Conservation (phyloP, 2,888 invertebrate species). For the Carabus problematicus region DNA sequence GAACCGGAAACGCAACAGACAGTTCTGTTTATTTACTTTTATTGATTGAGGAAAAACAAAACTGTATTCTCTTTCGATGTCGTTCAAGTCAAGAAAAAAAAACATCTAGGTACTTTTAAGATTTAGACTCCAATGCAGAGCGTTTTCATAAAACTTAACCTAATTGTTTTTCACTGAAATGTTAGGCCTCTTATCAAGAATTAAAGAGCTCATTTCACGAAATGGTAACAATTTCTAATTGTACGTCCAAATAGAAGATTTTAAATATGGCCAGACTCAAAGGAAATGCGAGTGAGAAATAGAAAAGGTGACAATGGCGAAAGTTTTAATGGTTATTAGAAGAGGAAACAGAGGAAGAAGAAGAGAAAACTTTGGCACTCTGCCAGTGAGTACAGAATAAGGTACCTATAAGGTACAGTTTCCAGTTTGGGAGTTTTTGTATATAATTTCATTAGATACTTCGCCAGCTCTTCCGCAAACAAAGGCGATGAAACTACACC, state of each 20-base stretch:
- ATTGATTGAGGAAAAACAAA: constrained; percentile 31
- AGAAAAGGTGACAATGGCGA: background rate
- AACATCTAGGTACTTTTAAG: no score
- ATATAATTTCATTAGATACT: background rate
- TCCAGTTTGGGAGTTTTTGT: constrained; percentile 6
- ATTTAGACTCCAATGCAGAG: no score
- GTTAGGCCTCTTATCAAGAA: no score
- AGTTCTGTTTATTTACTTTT: constrained; percentile 34
- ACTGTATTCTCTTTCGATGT: no score
- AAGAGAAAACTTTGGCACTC: constrained; percentile 4
- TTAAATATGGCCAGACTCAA: no score
- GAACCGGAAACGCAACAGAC: constrained; percentile 39
- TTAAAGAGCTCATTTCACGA: no score
- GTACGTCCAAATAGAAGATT: no score
- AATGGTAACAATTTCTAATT: no score
- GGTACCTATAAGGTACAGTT: background rate
- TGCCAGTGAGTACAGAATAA: background rate
- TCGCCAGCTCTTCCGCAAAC: background rate
- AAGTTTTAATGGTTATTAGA: constrained; percentile 13
- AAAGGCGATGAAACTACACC: background rate
- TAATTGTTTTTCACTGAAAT: no score
- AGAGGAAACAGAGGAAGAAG: background rate
- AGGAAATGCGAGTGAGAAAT: background rate
- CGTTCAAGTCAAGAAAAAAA: no score
- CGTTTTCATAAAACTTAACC: no score